Percentiles rank a stretch among this genome's conserved stretches.
phyloP scores from a whole-genome alignment of 2,888 invertebrate genomes.

The Calliopum simillimum region DNA sequence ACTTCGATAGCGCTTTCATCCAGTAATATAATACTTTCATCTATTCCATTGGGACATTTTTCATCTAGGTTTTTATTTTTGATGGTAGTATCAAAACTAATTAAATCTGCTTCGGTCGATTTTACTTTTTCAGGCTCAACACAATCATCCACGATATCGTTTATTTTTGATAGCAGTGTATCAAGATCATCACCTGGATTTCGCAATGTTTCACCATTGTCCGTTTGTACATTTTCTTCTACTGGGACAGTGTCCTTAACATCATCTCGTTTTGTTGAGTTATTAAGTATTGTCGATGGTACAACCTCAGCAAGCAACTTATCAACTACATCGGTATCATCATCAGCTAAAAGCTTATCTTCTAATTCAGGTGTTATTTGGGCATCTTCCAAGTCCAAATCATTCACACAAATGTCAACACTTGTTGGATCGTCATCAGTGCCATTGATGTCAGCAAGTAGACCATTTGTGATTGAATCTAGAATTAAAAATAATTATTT shows the following conservation, averaged over 20 bases:
- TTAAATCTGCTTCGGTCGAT: too few relatives aligned
- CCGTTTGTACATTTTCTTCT: background rate
- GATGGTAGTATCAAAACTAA: background rate
- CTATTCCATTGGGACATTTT: background rate
- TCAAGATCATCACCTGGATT: conserved; percentile 55
- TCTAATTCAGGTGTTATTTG: conserved; percentile 45
- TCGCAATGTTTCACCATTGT: conserved; percentile 36
- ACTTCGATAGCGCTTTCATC: conserved; percentile 21
- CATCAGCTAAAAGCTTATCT: conserved; percentile 47
- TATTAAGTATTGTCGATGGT: conserved; percentile 25
- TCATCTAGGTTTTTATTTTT: background rate
- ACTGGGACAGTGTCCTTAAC: conserved; percentile 34
- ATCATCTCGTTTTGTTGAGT: conserved; percentile 38
- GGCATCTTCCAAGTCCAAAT: conserved; percentile 31
- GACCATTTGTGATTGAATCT: conserved; percentile 35
- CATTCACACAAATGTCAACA: conserved; percentile 39
- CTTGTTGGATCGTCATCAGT: conserved; percentile 24
- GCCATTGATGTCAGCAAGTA: conserved; percentile 36
- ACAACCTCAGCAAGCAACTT: conserved; percentile 36
- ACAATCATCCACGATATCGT: conserved; percentile 54
- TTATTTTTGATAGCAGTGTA: conserved; percentile 53
- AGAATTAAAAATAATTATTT: conserved; percentile 25
- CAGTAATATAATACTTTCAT: conserved; percentile 21
- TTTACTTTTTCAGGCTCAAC: conserved; percentile 42
- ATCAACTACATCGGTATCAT: conserved; percentile 41